Evolutionary conservation across 2,797 vertebrate species (phyloP), one percentile per base, ranked within the genome.

Genomic region (Nyctalus aviator): DNA sequence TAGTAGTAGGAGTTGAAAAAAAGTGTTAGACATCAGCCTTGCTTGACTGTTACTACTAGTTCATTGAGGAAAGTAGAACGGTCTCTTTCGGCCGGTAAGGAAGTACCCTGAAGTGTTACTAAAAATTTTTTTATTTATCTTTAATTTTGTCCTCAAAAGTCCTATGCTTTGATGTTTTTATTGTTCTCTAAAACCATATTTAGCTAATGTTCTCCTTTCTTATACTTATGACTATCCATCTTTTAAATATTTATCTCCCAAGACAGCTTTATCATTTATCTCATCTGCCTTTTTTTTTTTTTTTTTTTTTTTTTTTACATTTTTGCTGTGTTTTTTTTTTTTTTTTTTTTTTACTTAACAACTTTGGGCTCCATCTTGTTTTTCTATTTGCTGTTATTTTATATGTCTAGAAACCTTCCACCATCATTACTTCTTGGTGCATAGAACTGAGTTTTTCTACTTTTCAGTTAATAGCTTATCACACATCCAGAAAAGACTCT

Each of bases 201-300:
- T 84, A 86, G 66, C 27, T 81, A 68, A 78, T 66, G 50, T 84
- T 55, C 66, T 1, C 21, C 13, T 79, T 55, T 66, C 66, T 94
- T 20, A 37, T 44, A 77, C 35, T 53, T 84, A 30, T 64, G 20
- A 9, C 18, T 84, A 37, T 23, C 20, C 21, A n/a, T 75, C 32
- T 95, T 93, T 95, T 27, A 91, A 87, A 66, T 86, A 81, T 91
- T 86, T 72, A 21, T 92, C 8, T 85, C 71, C 30, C 2, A 84
- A 88, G 30, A 88, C 11, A 93, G 23, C 23, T 91, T 91, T 84
- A 69, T 84, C 59, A 84, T 94, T 84, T 93, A 62, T 68, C 71
- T 92, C 92, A 55, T 68, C 75, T 91, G 8, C 44, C 55, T 95
- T 94, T 66, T n/a, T 32, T 21, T 76, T 62, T 84, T 50, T 77